A percentile compares a stretch with the other conserved stretches of the same genome.
phyloP scores from a whole-genome alignment of 2,888 invertebrate genomes.

The Clitarchus hookeri region DNA sequence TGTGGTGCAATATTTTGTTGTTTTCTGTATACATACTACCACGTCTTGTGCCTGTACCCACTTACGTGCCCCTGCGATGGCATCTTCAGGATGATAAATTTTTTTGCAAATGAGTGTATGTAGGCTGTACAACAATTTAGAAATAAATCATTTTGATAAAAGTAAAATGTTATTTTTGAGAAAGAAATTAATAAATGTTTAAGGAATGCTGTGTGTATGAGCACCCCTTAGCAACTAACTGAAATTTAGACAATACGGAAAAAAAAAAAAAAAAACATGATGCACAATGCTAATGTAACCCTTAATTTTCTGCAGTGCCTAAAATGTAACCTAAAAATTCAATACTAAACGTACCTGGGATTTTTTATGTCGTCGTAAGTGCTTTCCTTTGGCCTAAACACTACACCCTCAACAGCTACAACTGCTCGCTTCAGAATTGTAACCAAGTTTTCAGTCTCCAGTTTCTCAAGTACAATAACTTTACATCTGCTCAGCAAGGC shows the following conservation, averaged over 20 bases:
- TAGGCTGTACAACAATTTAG: too few species aligned
- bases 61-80: too few species aligned
- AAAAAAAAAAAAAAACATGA: constrained; percentile 7
- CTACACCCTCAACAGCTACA: constrained; percentile 50
- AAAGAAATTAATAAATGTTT: too few species aligned
- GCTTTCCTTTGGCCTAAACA: constrained; percentile 32
- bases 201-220: too few species aligned
- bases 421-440: constrained; percentile 67
- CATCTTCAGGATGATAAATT: too few species aligned
- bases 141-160: too few species aligned
- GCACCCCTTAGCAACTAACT: too few species aligned
- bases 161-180: too few species aligned
- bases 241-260: constrained; percentile 5
- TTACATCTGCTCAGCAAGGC: constrained; percentile 78
- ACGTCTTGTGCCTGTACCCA: too few species aligned
- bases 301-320: background rate
- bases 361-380: background rate
- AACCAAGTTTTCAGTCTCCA: constrained; percentile 62
- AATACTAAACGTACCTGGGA: constrained; percentile 1
- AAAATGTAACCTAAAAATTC: background rate
- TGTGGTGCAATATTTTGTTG: too few species aligned
- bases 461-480: constrained; percentile 75
- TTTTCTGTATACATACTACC: too few species aligned
- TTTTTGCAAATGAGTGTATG: too few species aligned
- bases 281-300: background rate